Percentiles rank a stretch among this genome's conserved stretches.
Evolutionary conservation across 2,797 vertebrate genomes (phyloP).

Genomic region (Lacerta agilis): DNA sequence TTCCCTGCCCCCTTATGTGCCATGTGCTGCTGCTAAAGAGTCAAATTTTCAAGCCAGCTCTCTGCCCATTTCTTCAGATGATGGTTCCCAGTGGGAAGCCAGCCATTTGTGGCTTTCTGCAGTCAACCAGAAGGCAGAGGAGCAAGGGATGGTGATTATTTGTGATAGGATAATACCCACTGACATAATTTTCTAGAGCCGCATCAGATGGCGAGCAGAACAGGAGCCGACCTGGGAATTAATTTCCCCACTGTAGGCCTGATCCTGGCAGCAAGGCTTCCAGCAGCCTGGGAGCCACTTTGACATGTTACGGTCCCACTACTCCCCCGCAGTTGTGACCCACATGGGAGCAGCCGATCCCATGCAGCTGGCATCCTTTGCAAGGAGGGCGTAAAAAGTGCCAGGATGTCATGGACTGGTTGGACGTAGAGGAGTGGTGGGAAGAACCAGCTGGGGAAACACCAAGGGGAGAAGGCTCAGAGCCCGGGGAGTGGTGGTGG

Average conservation of each 20-base stretch:
- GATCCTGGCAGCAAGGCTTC: background rate
- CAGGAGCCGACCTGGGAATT: background rate
- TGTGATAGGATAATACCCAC: background rate
- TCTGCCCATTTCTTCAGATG: background rate
- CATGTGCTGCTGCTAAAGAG: background rate
- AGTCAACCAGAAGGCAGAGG: background rate
- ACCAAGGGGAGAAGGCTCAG: no score
- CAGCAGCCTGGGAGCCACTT: background rate
- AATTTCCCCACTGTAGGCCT: no score
- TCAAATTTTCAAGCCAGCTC: background rate
- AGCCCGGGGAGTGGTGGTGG: no score
- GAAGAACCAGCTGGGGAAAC: no score
- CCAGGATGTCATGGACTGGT: no score
- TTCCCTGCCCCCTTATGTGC: background rate
- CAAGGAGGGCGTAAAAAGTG: no score
- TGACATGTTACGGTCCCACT: background rate
- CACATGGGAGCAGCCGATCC: background rate
- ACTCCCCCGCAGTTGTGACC: background rate
- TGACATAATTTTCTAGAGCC: background rate
- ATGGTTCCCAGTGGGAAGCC: background rate
- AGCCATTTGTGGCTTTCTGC: background rate
- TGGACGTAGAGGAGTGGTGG: no score
- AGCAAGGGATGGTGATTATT: background rate
- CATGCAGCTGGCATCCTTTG: no score
- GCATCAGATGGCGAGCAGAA: background rate